Evolutionary conservation across 2,113 vertebrate genomes (phyloP), one percentile per base, ranked within the genome.

Genomic region (Brienomyrus longianalis): DNA sequence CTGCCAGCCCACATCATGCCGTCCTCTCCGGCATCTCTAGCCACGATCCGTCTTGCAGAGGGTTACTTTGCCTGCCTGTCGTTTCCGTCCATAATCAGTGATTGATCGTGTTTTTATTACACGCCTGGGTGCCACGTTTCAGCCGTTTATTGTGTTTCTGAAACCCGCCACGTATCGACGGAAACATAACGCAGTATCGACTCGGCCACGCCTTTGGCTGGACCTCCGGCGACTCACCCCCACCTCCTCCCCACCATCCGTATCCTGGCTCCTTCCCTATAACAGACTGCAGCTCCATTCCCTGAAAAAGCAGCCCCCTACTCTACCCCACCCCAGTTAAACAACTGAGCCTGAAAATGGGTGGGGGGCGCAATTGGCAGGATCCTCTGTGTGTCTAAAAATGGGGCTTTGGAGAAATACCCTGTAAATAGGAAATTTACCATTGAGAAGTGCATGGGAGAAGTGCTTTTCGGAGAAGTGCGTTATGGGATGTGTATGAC

Each of bases 101-200:
- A 89, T 89, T 66, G 23, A 74, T 23, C 35, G 83, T 43, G 43
- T n/a, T 86, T 90, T 56, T 89, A 89, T 35, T 51, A 83, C 56
- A 23, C 7, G 70, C 23, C 35, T 43, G 45, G 59, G 62, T 43
- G 52, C 27, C 27, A 7, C 56, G 35, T 59, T 56, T 45, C 35
- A 59, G 35, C 31, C 17, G 21, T 62, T 66, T 88, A 45, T 62
- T 59, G 87, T 62, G 19, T 86, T 86, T 86, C 47, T 50, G 35
- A 86, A 86, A 86, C 48, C 45, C 21, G 19, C 19, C 45, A 48
- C 45, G 21, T 86, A 50, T 86, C 10, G 48, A 86, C 6, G 83
- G 47, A 86, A 51, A 48, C 48, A 47, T 27, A 86, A 51, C 48
- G 48, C 5, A 5, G 17, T 59, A 54, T 87, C 15, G 86, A 52